Conservation (phyloP, 2,113 vertebrate species). For the Pseudorectes ferrugineus region DNA sequence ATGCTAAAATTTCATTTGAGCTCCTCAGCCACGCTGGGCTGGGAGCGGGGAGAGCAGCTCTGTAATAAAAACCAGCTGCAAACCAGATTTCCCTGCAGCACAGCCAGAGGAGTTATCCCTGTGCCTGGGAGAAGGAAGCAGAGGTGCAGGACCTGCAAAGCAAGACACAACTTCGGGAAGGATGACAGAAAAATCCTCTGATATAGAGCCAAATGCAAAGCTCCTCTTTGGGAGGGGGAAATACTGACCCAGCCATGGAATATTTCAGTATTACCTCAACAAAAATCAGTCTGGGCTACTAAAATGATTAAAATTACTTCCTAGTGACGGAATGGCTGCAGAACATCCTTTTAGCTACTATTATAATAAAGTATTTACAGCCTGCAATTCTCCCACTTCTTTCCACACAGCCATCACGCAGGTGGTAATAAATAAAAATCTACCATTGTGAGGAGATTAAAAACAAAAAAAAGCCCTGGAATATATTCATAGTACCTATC, state of each 20-base stretch:
- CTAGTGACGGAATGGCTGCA: background rate
- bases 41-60: background rate
- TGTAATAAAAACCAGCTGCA: background rate
- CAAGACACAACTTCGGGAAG: background rate
- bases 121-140: background rate
- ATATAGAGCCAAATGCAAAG: background rate
- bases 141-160: background rate
- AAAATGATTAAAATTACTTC: background rate
- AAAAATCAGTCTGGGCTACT: background rate
- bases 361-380: background rate
- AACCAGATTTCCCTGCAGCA: background rate
- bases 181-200: background rate
- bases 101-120: background rate
- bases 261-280: background rate
- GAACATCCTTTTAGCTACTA: background rate
- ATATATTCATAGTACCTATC: background rate
- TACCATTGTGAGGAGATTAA: background rate
- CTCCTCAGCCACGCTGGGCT: background rate
- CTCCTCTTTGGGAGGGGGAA: background rate
- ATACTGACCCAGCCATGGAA: background rate
- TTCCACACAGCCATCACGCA: background rate
- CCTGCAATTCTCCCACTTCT: background rate
- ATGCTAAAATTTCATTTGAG: background rate
- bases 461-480: background rate
- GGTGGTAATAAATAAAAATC: slow-evolving; percentile 3